phyloP scores from a whole-genome alignment of 92 coral and sea anemone species.

The Actinernus sp. region DNA sequence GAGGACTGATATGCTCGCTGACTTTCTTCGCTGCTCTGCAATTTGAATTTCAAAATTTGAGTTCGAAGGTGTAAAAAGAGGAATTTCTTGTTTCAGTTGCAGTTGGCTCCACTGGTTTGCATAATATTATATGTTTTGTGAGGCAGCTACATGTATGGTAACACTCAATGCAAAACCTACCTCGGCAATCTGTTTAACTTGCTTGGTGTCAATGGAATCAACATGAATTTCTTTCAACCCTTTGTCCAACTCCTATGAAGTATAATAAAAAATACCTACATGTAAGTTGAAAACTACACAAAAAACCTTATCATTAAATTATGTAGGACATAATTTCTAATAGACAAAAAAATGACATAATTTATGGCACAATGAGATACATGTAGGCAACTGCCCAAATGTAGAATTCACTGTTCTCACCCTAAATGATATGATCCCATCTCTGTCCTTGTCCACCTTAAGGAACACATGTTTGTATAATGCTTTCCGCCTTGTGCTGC shows the following conservation, averaged over 20 bases:
- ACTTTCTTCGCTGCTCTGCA: no score
- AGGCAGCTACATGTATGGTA: no score
- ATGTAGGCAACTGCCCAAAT: background rate
- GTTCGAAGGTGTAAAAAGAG: no score
- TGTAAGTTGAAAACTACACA: background rate
- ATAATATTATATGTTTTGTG: no score
- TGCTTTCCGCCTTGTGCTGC: constrained; percentile 93
- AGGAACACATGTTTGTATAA: constrained; percentile 85
- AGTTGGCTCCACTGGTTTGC: no score
- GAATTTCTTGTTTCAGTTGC: no score
- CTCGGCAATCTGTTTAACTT: constrained; percentile 84
- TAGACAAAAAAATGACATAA: background rate
- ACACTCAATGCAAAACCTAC: constrained; percentile 28
- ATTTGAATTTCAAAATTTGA: no score
- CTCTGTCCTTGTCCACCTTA: constrained; percentile 93
- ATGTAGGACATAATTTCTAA: no score
- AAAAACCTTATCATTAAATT: background rate
- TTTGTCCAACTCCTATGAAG: constrained; percentile 83
- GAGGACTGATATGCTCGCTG: no score
- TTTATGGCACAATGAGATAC: background rate
- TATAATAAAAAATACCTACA: background rate
- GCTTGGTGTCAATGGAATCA: constrained; percentile 80
- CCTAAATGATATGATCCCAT: constrained; percentile 82
- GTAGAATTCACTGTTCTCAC: constrained; percentile 39
- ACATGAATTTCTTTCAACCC: constrained; percentile 92